A percentile compares a stretch with the other conserved stretches of the same genome.
These are phyloP conservation scores for Bombyx huttoni DNA, from an alignment of 2,888 invertebrate genomes.

Conservation along the genomic window DNA sequence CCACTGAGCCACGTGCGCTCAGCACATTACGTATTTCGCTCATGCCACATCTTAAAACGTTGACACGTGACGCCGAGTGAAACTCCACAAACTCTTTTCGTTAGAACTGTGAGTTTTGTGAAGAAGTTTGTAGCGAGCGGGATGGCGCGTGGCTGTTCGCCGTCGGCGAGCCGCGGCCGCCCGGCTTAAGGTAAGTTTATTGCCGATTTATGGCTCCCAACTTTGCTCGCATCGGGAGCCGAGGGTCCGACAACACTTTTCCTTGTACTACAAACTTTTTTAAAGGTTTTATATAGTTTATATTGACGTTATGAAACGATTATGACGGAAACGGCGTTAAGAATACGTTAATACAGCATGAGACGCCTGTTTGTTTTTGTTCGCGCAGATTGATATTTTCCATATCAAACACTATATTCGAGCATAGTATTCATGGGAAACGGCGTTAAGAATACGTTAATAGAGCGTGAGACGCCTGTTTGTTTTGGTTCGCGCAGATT, in stretches of 20 bases:
- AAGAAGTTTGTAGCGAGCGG: constrained; percentile 54
- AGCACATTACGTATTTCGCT: constrained; percentile 61
- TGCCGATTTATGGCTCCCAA: constrained; percentile 62
- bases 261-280: constrained; percentile 55
- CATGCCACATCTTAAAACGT: constrained; percentile 61
- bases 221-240: constrained; percentile 34
- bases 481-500: constrained; percentile 7
- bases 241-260: constrained; percentile 40
- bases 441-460: constrained; percentile 28
- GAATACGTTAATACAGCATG: constrained; percentile 26
- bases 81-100: constrained; percentile 46
- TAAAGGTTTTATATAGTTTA: constrained; percentile 30
- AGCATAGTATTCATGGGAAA: no score
- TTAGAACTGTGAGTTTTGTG: constrained; percentile 63
- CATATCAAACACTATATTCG: background rate
- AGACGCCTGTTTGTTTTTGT: constrained; percentile 8
- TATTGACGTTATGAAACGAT: constrained; percentile 21
- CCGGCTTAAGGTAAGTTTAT: constrained; percentile 69
- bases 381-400: constrained; percentile 2
- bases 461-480: constrained; percentile 8
- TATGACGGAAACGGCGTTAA: constrained; percentile 15
- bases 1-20: constrained; percentile 56
- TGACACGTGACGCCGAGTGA: constrained; percentile 67
- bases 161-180: constrained; percentile 61
- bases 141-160: constrained; percentile 58